Base-by-base conservation (phyloP, 2,113 vertebrate species). In the Cyprinodon variegatus region DNA sequence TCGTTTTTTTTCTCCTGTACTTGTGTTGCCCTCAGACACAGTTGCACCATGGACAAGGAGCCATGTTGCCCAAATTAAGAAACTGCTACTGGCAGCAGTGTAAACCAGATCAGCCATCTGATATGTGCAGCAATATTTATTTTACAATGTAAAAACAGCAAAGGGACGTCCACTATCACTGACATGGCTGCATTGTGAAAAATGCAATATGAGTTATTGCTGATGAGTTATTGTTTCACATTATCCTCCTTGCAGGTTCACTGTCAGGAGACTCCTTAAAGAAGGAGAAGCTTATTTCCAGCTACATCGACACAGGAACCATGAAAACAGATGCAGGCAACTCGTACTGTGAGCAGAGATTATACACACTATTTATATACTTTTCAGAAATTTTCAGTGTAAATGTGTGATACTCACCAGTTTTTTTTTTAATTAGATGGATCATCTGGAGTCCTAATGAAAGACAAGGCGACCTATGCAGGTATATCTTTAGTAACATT, bases 381-480 rank as follows among this genome's bases (percentile, higher is more conserved):
- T 8, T 2, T 41, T 46, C 38, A 38, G 38, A n/a, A 14, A 4
- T 29, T 0, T 41, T 71, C 53, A 10, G 61, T 4, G 37, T 5
- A 53, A 50, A 74, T 4, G 1, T 11, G 6, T 73, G 14, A 83
- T 36, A 9, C 53, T 48, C 38, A 11, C 65, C 20, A 68, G 29
- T 64, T 68, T 40, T 53, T 8, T 20, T 53, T 0, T 66, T 63
- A 7, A 13, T 60, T 67, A 93, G 92, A 91, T 70, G 92, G 90
- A 65, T 88, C 90, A 40, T 85, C 90, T 57, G 86, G 88, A 76
- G 91, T 90, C 60, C 77, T 96, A 38, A 94, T 96, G 83, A 98
- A 97, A 91, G 96, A 97, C 91, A 98, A 98, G 89, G 94, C 94
- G 62, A 91, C 95, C 7, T 96, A 96, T 0, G 94, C 97, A 94